Evolutionary conservation across 1,140 invertebrate species (phyloP).

Genomic region (Cheumatopsyche charites): DNA sequence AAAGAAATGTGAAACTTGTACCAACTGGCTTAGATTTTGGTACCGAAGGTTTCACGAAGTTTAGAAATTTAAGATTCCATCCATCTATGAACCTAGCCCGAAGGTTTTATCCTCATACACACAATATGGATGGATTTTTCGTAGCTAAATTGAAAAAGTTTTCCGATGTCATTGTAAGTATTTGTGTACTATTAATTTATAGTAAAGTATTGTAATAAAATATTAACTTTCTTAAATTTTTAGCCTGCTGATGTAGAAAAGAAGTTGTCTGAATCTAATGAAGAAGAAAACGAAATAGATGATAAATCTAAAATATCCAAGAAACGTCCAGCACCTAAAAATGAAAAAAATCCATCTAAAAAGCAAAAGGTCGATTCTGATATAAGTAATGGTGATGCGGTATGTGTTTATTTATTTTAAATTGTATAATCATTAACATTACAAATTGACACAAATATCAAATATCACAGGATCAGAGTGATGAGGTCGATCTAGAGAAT

Average conservation of each 20-base stretch:
- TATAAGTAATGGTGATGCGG: conserved; percentile 1
- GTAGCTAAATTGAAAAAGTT: conserved; percentile 98
- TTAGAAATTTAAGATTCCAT: conserved; percentile 88
- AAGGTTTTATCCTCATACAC: conserved; percentile 96
- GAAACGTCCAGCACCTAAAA: conserved; percentile 53
- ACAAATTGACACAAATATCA: no score
- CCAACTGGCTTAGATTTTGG: conserved; percentile 95
- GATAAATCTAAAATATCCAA: conserved; percentile 48
- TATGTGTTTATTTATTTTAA: neutral
- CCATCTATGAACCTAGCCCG: conserved; percentile 87
- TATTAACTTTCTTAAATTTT: conserved; percentile 35
- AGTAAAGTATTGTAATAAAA: conserved; percentile 22
- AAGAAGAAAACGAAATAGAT: conserved; percentile 52
- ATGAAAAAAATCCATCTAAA: conserved; percentile 52
- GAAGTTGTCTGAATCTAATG: conserved; percentile 55
- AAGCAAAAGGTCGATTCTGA: conserved; percentile 42
- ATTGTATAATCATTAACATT: neutral
- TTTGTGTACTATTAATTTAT: conserved; percentile 49
- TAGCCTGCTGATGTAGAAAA: conserved; percentile 61
- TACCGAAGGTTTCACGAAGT: conserved; percentile 91
- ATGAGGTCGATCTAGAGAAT: no score
- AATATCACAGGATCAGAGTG: no score
- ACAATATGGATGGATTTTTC: conserved; percentile 99
- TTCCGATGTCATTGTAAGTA: conserved; percentile 77
- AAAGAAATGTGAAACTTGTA: conserved; percentile 92